phyloP scores from a whole-genome alignment of 2,113 vertebrate genomes.

The Neogobius melanostomus region DNA sequence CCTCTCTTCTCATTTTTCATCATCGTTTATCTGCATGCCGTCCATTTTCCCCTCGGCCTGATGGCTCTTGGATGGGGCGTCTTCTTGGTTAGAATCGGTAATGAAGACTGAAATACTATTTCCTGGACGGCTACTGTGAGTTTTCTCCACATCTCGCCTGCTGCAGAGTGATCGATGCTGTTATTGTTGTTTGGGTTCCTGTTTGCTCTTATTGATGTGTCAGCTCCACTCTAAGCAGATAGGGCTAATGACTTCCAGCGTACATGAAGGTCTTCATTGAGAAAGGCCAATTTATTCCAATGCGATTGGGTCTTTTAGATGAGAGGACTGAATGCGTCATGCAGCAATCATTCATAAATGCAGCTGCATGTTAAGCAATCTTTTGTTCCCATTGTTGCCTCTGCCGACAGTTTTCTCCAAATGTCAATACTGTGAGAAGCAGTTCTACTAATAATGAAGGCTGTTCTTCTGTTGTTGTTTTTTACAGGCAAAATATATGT shows the following conservation, averaged over 20 bases:
- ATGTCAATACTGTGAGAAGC: background rate
- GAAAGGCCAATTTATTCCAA: slow-evolving; percentile 50
- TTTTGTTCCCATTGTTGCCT: background rate
- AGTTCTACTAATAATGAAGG: background rate
- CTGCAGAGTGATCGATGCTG: slow-evolving; percentile 71
- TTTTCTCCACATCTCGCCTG: slow-evolving; percentile 61
- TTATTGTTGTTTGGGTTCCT: slow-evolving; percentile 67
- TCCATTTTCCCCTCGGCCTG: slow-evolving; percentile 72
- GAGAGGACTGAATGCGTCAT: slow-evolving; percentile 33
- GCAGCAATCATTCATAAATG: slow-evolving; percentile 27
- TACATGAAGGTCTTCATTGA: slow-evolving; percentile 41
- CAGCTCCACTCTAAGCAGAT: slow-evolving; percentile 66
- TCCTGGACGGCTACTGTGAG: slow-evolving; percentile 67
- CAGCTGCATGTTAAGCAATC: slow-evolving; percentile 6
- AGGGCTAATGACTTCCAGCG: slow-evolving; percentile 70
- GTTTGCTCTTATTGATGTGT: slow-evolving; percentile 74
- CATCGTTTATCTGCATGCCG: slow-evolving; percentile 72
- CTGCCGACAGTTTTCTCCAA: background rate
- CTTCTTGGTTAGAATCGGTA: slow-evolving; percentile 69
- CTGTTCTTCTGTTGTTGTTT: background rate
- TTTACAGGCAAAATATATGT: background rate
- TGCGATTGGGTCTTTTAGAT: slow-evolving; percentile 44
- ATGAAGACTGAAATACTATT: slow-evolving; percentile 79
- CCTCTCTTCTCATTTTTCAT: slow-evolving; percentile 54
- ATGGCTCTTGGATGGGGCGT: slow-evolving; percentile 72